A percentile compares a stretch with the other conserved stretches of the same genome.
Evolutionary conservation across 2,888 invertebrate genomes (phyloP).

Genomic region (Bhutanitis thaidina): DNA sequence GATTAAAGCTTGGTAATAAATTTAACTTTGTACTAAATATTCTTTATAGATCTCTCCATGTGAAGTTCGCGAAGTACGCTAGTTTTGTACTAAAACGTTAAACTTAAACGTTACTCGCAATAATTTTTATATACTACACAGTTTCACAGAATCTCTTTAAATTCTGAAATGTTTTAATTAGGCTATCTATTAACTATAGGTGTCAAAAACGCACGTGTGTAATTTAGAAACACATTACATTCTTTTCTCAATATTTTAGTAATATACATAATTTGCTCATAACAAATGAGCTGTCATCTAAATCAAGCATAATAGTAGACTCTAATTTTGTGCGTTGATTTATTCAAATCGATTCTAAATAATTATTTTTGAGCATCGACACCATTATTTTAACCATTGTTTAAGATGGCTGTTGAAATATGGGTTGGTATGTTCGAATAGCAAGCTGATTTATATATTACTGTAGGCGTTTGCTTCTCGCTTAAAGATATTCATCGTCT

Average conservation of each 20-base stretch:
- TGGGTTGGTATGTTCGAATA: constrained; percentile 37
- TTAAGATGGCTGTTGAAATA: constrained; percentile 62
- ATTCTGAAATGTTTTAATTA: constrained; percentile 2
- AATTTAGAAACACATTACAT: constrained; percentile 27
- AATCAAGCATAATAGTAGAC: constrained; percentile 67
- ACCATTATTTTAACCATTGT: constrained; percentile 71
- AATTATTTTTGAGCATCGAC: constrained; percentile 69
- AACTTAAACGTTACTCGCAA: too few species aligned
- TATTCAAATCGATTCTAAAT: constrained; percentile 71
- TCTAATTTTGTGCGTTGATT: constrained; percentile 74
- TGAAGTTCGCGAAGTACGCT: too few species aligned
- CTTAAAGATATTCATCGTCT: constrained; percentile 50
- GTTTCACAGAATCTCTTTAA: constrained; percentile 13
- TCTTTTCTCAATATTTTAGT: constrained; percentile 32
- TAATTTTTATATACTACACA: too few species aligned
- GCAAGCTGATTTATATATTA: constrained; percentile 55
- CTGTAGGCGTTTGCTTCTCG: constrained; percentile 56
- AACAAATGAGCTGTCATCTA: constrained; percentile 68
- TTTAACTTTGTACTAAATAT: too few species aligned
- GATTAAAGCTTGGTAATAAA: too few species aligned
- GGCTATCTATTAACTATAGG: constrained; percentile 11
- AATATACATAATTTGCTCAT: constrained; percentile 50
- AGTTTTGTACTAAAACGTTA: too few species aligned
- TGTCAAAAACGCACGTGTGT: constrained; percentile 16
- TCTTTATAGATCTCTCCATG: too few species aligned